phyloP scores from a whole-genome alignment of 2,888 invertebrate genomes.

The Agrotis ipsilon region DNA sequence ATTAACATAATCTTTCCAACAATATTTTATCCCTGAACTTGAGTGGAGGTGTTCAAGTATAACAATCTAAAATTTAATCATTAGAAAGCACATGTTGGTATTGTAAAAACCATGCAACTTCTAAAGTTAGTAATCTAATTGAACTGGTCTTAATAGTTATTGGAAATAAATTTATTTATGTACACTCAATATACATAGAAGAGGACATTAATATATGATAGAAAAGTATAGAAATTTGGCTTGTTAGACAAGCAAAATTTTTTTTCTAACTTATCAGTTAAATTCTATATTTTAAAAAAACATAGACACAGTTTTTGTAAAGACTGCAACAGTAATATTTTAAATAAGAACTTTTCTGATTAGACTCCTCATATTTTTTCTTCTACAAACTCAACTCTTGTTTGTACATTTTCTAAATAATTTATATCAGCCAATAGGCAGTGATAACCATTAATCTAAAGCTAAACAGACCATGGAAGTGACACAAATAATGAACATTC shows the following conservation, averaged over 20 bases:
- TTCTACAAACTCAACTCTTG: too few species aligned
- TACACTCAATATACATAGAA: too few species aligned
- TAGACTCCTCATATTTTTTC: background rate
- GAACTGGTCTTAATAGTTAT: background rate
- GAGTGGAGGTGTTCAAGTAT: background rate
- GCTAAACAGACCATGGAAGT: background rate
- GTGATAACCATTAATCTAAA: background rate
- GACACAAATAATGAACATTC: conserved; percentile 12
- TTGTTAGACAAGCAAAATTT: too few species aligned
- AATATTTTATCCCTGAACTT: conserved; percentile 17
- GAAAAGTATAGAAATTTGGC: too few species aligned
- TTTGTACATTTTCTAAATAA: too few species aligned
- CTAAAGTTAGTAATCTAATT: background rate
- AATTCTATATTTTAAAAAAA: too few species aligned
- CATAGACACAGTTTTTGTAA: too few species aligned
- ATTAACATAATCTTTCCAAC: background rate
- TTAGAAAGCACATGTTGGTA: conserved; percentile 29
- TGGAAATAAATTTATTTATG: too few species aligned
- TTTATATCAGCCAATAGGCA: conserved; percentile 5
- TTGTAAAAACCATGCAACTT: background rate
- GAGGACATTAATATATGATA: too few species aligned
- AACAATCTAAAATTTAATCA: background rate
- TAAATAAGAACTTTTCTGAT: background rate
- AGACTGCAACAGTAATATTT: too few species aligned
- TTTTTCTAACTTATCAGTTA: too few species aligned